Conservation (phyloP, 2,113 vertebrate genomes). For the Toxotes chatareus region DNA sequence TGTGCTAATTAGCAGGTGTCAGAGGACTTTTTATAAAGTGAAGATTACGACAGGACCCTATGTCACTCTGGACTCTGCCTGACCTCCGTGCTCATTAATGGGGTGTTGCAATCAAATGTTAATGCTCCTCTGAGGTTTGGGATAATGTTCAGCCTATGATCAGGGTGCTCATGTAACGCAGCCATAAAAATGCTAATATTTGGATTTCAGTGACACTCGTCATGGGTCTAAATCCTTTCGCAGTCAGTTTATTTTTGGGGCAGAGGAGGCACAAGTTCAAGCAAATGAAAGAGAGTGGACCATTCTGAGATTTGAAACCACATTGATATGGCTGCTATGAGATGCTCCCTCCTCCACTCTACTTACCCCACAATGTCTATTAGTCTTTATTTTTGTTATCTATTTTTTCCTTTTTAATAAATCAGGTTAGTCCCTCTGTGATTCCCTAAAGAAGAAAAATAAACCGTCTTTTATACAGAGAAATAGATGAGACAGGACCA, state of each 20-base stretch:
- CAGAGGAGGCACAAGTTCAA: constrained; percentile 18
- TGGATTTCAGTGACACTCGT: constrained; percentile 35
- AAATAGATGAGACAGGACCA: constrained; percentile 10
- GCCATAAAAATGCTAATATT: constrained; percentile 46
- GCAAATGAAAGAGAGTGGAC: constrained; percentile 7
- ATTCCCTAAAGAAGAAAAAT: constrained; percentile 12
- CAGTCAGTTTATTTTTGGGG: constrained; percentile 36
- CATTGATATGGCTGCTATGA: neutral
- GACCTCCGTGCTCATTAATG: constrained; percentile 54
- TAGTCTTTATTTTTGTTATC: constrained; percentile 33
- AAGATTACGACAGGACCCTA: constrained; percentile 18
- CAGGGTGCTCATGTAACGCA: constrained; percentile 30
- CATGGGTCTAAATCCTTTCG: constrained; percentile 43
- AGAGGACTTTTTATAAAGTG: constrained; percentile 35
- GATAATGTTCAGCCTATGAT: constrained; percentile 44
- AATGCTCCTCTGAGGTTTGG: constrained; percentile 49
- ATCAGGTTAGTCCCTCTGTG: constrained; percentile 20
- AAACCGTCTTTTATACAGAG: neutral
- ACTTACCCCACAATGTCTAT: constrained; percentile 10
- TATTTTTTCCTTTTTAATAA: neutral
- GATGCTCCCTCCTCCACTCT: neutral
- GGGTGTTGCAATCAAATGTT: constrained; percentile 50
- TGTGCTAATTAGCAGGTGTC: constrained; percentile 53
- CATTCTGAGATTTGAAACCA: constrained; percentile 14
- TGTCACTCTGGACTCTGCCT: constrained; percentile 31